These are phyloP conservation scores for Miopithecus talapoin DNA, from an alignment of 2,797 vertebrate genomes.

Conservation along the genomic window DNA sequence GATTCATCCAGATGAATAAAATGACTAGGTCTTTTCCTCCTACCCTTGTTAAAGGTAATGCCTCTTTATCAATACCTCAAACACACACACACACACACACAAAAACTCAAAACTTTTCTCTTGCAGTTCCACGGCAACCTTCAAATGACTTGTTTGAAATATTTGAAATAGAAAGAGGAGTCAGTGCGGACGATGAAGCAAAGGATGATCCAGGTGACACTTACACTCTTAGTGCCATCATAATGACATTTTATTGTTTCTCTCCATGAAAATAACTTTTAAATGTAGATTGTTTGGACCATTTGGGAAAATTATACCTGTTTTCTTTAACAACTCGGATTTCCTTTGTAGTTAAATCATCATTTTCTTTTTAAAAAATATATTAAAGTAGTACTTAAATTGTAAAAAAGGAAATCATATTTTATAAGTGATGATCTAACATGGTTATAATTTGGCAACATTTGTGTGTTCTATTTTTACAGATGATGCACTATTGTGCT, in stretches of 20 bases:
- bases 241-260: neutral
- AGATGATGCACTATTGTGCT: neutral
- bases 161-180: slow-evolving; percentile 95
- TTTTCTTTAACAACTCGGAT: neutral
- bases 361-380: neutral
- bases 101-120: neutral
- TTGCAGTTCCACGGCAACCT: slow-evolving; percentile 92
- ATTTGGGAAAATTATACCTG: neutral
- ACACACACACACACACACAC: neutral
- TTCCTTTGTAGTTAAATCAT: slow-evolving; percentile 31
- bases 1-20: slow-evolving; percentile 42
- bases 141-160: slow-evolving; percentile 89
- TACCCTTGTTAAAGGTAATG: slow-evolving; percentile 43
- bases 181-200: slow-evolving; percentile 91
- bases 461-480: neutral
- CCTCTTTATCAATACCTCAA: slow-evolving; percentile 22
- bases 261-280: neutral
- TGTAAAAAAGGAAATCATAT: slow-evolving; percentile 18
- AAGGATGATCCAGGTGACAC: slow-evolving; percentile 93
- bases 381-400: neutral
- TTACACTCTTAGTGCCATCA: neutral
- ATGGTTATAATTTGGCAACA: neutral
- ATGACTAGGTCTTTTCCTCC: neutral
- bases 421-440: neutral
- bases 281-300: neutral